Base-by-base conservation (phyloP, 2,888 invertebrate genomes). In the Agrotis clavis region DNA sequence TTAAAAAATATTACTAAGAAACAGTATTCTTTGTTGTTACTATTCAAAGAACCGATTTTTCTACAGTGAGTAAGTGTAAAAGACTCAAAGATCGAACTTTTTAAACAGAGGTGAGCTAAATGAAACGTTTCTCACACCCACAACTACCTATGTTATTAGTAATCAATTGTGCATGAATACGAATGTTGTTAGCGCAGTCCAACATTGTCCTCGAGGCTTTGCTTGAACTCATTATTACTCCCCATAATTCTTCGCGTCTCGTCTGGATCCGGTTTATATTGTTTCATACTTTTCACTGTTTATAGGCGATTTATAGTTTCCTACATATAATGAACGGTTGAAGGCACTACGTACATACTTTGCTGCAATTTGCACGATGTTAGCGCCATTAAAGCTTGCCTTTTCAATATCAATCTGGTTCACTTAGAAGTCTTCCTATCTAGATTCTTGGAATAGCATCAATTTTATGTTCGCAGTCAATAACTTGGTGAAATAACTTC, bases 231-330 rank as follows among this genome's bases (percentile, higher is more conserved):
- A 87, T 90, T 90, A 87, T 86, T 87, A 86, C 79, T 80, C 77
- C 69, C 83, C 74, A 82, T 85, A 84, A 83, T 77, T 86, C 87
- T 82, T 74, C 67, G 68, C 65, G 74, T 80, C 82, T 81, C 83
- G 81, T 81, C 81, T 77, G 65, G 76, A 88, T 88, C 90, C 90
- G 87, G 90, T 89, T 87, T 85, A 86, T 87, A 90, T 90, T 88
- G 90, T 91, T 87, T 84, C 69, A 85, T 82, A 85, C 88, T 90
- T 90, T 89, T 89, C 86, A 87, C 86, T 91, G 87, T 87, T 86
- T 86, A 84, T 79, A 79, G 80, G 76, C 86, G 88, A 92, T 91
- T 92, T 90, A 92, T 91, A 87, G 87, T 88, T 92, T 90, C 89
- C 89, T 90, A 84, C 85, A 82, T 77, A 84, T 91, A 92, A 92